Evolutionary conservation across 1,140 invertebrate genomes (phyloP).

Genomic region (Geopemphigus sp.): DNA sequence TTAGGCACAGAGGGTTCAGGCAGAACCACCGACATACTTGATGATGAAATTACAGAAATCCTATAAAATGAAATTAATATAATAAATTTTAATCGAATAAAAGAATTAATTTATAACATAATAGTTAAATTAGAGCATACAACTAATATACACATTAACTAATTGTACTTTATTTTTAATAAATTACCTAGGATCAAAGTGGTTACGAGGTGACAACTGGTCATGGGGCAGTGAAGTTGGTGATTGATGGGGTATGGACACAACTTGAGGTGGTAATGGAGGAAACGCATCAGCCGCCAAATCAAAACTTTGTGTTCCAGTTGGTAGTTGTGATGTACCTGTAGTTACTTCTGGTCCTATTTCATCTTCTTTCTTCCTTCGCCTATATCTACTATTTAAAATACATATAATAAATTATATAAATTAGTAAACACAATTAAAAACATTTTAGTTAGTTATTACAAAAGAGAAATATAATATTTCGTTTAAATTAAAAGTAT

Average conservation of each 20-base stretch:
- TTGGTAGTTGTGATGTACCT: conserved; percentile 1
- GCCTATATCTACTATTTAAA: conserved; percentile 54
- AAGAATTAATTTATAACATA: too few species aligned
- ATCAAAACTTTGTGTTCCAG: conserved; percentile 66
- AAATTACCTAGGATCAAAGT: conserved; percentile 44
- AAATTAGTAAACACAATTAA: neutral
- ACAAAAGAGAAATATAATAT: too few species aligned
- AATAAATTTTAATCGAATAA: neutral
- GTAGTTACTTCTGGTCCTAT: conserved; percentile 10
- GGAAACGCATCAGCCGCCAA: conserved; percentile 78
- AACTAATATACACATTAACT: too few species aligned
- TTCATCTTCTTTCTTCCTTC: conserved; percentile 58
- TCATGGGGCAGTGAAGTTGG: conserved; percentile 49
- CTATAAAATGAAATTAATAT: neutral
- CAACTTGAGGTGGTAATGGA: conserved; percentile 63
- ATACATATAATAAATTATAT: conserved; percentile 1
- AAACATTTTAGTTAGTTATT: too few species aligned
- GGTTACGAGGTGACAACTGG: conserved; percentile 48
- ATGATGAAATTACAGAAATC: conserved; percentile 32
- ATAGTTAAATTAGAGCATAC: too few species aligned
- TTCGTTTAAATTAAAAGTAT: too few species aligned
- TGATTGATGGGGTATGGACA: conserved; percentile 38
- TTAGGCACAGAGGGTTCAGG: conserved; percentile 34
- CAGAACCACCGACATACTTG: conserved; percentile 17
- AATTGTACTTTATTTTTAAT: conserved; percentile 15